These are phyloP conservation scores for Melanaphis sacchari DNA, from an alignment of 1,140 invertebrate genomes.

Conservation along the genomic window DNA sequence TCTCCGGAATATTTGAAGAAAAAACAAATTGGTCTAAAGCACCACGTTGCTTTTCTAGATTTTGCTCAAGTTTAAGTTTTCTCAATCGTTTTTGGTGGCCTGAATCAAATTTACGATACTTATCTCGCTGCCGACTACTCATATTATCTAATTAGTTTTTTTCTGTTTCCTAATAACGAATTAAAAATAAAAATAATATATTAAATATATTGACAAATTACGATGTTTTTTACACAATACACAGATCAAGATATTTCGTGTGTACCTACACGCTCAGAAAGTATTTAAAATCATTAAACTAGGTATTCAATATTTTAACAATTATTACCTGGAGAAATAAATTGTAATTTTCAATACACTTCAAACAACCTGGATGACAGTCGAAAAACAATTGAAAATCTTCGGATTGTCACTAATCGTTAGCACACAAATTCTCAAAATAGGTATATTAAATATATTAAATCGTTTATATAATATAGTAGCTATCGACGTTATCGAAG, in stretches of 20 bases:
- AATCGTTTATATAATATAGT: neutral
- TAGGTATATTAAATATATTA: constrained; percentile 11
- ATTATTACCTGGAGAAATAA: neutral
- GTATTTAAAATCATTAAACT: neutral
- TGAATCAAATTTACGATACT: neutral
- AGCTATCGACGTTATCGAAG: neutral
- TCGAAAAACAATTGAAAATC: neutral
- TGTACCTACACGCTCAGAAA: neutral
- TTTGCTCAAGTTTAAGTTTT: neutral
- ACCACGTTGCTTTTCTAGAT: no score
- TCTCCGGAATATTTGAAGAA: neutral
- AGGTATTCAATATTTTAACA: neutral
- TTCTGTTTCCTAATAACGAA: neutral
- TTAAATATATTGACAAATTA: no score
- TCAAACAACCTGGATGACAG: neutral
- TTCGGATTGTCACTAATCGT: neutral
- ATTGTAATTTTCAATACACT: neutral
- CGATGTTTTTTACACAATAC: neutral
- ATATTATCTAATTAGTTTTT: neutral
- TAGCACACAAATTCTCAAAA: neutral
- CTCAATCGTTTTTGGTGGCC: neutral
- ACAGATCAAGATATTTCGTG: neutral
- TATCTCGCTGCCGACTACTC: neutral
- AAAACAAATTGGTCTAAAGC: neutral
- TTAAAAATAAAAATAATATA: neutral